Evolutionary conservation across 2,797 vertebrate species (phyloP), one percentile per base, ranked within the genome.

Genomic region (Xiphorhynchus erythropygius): DNA sequence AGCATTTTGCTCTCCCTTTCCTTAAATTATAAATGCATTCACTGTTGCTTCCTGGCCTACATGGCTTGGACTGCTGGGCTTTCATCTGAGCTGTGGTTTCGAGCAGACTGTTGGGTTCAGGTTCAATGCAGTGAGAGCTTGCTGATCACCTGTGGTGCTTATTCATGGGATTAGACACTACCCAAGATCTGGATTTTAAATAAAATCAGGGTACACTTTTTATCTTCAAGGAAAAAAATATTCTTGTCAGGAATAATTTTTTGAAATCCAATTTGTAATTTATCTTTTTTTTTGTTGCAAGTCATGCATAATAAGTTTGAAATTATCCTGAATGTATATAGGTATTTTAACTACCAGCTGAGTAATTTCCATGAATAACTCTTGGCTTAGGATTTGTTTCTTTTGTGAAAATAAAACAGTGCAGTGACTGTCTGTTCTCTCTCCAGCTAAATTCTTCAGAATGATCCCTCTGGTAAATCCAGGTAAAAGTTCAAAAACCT

Each of bases 1-100:
- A 11, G 67, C 39, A 6, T 46, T 88, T 73, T 19, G 10, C 46
- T n/a, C 4, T 67, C 53, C 60, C 79, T 81, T 78, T 53, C 41
- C 84, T 70, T 96, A 79, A 96, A 96, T 94, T 56, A 91, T 87
- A n/a, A n/a, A 95, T 81, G 47, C 12, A 57, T 39, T 52, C 35
- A 9, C 27, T 32, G 7, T 46, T 69, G 24, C 70, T 76, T 52
- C 41, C 42, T 74, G 49, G 46, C 69, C 71, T 76, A 41, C 39
- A 5, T 33, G 69, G 10, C 55, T 64, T 35, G 46, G 27, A n/a
- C 9, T 55, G 28, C 46, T 73, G 75, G 27, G 46, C 32, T 89
- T 75, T 84, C 9, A 1, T 41, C 39, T 30, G 63, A 52, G 18
- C 18, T 50, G 44, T 5, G 30, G 41, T 46, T 91, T 65, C 24